These are phyloP conservation scores for Chitala chitala DNA, from an alignment of 2,113 vertebrate genomes.

Conservation along the genomic window DNA sequence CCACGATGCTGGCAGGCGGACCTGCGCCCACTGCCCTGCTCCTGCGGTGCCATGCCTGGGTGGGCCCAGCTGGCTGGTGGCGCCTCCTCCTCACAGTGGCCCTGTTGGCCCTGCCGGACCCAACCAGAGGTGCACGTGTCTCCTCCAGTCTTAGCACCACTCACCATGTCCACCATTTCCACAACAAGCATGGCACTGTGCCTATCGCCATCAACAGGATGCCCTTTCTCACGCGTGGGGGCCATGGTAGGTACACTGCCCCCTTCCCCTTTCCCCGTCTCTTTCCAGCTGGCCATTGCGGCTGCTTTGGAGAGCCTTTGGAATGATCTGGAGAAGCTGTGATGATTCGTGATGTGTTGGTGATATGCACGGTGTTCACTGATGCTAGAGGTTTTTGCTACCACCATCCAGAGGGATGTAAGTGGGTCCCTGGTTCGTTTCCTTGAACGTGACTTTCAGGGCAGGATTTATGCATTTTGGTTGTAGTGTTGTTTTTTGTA, in stretches of 20 bases:
- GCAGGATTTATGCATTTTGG: background rate
- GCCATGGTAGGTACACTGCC: conserved; percentile 74
- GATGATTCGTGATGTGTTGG: too few species aligned
- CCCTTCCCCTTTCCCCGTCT: background rate
- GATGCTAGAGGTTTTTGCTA: too few species aligned
- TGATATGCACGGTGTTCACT: too few species aligned
- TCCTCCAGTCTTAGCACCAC: conserved; percentile 91
- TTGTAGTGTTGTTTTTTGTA: background rate
- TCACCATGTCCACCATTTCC: conserved; percentile 93
- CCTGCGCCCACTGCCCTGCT: conserved; percentile 43
- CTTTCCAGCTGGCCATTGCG: background rate
- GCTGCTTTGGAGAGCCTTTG: background rate
- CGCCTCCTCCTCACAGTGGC: conserved; percentile 59
- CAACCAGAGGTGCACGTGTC: conserved; percentile 75
- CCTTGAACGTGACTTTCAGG: too few species aligned
- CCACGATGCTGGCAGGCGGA: conserved; percentile 48
- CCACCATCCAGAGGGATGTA: background rate
- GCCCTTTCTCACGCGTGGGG: conserved; percentile 85
- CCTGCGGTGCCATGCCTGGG: conserved; percentile 49
- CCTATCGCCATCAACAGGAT: conserved; percentile 93
- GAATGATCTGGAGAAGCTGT: too few species aligned
- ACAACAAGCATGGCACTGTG: conserved; percentile 86
- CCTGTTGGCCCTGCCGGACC: conserved; percentile 60
- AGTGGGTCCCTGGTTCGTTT: background rate
- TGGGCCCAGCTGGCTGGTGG: conserved; percentile 56